Evolutionary conservation across 2,888 invertebrate genomes (phyloP).

Genomic region (Cotesia congregata): DNA sequence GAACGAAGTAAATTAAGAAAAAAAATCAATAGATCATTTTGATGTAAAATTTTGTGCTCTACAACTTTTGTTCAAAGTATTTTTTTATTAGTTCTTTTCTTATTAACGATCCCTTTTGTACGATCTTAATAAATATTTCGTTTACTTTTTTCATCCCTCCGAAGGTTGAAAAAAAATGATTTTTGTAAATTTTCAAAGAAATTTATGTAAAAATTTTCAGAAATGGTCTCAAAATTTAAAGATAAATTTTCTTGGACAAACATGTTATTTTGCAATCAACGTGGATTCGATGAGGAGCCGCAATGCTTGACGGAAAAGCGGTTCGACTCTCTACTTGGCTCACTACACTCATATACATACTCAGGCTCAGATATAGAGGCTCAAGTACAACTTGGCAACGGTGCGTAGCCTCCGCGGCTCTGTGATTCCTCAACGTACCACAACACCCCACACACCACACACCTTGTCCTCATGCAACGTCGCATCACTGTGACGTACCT

Average conservation of each 20-base stretch:
- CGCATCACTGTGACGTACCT: conserved; percentile 44
- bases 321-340: conserved; percentile 28
- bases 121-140: too few species aligned
- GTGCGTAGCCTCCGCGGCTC: conserved; percentile 43
- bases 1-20: too few species aligned
- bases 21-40: too few species aligned
- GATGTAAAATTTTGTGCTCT: too few species aligned
- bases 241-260: not conserved
- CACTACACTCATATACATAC: not conserved
- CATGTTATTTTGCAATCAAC: not conserved
- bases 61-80: too few species aligned
- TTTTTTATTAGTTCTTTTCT: too few species aligned
- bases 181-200: too few species aligned
- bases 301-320: conserved; percentile 39
- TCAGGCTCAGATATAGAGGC: not conserved
- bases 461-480: conserved; percentile 44
- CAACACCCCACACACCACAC: conserved; percentile 46
- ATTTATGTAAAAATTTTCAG: not conserved
- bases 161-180: too few species aligned
- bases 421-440: conserved; percentile 43
- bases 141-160: too few species aligned
- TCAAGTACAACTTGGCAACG: conserved; percentile 47
- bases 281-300: conserved; percentile 38
- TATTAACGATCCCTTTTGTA: too few species aligned
- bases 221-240: not conserved